Percentiles rank a stretch among this genome's conserved stretches.
Conservation (phyloP, 2,888 invertebrate species). For the Caenorhabditis japonica region DNA sequence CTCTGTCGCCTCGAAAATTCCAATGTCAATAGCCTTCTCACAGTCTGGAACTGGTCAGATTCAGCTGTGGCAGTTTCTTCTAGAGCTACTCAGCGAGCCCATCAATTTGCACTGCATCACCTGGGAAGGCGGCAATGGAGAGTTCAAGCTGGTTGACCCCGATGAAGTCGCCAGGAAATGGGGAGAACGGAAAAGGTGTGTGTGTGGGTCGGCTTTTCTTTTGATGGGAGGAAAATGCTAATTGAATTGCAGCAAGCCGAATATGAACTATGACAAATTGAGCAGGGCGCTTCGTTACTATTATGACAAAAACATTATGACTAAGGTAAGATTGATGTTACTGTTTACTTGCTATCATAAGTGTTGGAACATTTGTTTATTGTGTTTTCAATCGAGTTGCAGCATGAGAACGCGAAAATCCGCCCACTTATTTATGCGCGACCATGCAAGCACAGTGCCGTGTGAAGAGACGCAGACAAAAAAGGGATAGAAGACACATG, state of each 20-base stretch:
- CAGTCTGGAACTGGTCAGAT: constrained; percentile 83
- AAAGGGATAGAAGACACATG: too few relatives aligned
- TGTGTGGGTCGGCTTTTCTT: constrained; percentile 79
- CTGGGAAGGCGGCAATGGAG: constrained; percentile 95
- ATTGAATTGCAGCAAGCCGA: constrained; percentile 83
- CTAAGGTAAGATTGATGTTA: constrained; percentile 83
- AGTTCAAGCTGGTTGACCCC: constrained; percentile 93
- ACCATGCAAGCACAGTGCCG: too few relatives aligned
- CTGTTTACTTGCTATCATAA: too few relatives aligned
- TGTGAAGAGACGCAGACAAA: too few relatives aligned
- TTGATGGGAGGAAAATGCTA: background rate
- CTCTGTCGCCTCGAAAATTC: constrained; percentile 10
- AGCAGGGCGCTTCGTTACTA: constrained; percentile 92
- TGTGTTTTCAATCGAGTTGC: too few relatives aligned
- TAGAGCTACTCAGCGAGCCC: constrained; percentile 92
- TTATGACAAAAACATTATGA: constrained; percentile 98
- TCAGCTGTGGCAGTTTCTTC: constrained; percentile 97
- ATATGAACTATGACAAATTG: constrained; percentile 97
- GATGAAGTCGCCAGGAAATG: constrained; percentile 91
- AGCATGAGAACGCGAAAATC: too few relatives aligned
- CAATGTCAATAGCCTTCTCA: constrained; percentile 24
- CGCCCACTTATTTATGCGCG: too few relatives aligned
- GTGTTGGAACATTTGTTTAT: too few relatives aligned
- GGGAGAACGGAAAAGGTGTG: constrained; percentile 89
- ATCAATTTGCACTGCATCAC: constrained; percentile 79